These are phyloP conservation scores for Leptinotarsa tumamoca DNA, from an alignment of 2,888 invertebrate species.

Conservation along the genomic window DNA sequence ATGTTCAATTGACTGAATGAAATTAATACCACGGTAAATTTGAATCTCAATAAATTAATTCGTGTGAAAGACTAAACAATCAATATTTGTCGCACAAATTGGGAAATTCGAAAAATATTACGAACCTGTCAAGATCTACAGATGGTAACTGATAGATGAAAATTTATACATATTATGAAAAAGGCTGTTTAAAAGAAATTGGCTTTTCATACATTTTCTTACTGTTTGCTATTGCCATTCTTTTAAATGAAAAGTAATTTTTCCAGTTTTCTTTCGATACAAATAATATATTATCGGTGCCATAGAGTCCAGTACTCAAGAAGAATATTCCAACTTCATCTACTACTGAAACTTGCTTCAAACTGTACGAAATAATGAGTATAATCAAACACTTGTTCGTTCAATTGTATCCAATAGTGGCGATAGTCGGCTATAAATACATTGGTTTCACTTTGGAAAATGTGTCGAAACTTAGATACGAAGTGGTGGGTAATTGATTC, in stretches of 20 bases:
- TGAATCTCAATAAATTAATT: no score
- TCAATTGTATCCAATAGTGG: conserved; percentile 8
- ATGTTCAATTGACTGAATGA: no score
- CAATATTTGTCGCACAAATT: no score
- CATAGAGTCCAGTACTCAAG: not conserved
- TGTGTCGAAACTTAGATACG: conserved; percentile 13
- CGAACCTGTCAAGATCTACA: not conserved
- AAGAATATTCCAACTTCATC: not conserved
- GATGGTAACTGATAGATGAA: not conserved
- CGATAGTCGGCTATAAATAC: conserved; percentile 6
- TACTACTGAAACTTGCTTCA: not conserved
- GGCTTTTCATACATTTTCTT: no score
- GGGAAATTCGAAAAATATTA: not conserved
- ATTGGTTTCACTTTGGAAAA: conserved; percentile 13
- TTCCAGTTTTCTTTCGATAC: not conserved
- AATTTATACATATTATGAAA: no score
- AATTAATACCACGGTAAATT: no score
- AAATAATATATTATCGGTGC: no score
- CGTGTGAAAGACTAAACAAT: no score
- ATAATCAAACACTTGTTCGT: conserved; percentile 11
- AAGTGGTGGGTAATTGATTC: conserved; percentile 19
- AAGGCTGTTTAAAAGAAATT: no score
- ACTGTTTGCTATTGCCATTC: not conserved
- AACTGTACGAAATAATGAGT: conserved; percentile 1
- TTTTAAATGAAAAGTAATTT: not conserved